Evolutionary conservation across 2,113 vertebrate species (phyloP).

Genomic region (Anolis sagrei): DNA sequence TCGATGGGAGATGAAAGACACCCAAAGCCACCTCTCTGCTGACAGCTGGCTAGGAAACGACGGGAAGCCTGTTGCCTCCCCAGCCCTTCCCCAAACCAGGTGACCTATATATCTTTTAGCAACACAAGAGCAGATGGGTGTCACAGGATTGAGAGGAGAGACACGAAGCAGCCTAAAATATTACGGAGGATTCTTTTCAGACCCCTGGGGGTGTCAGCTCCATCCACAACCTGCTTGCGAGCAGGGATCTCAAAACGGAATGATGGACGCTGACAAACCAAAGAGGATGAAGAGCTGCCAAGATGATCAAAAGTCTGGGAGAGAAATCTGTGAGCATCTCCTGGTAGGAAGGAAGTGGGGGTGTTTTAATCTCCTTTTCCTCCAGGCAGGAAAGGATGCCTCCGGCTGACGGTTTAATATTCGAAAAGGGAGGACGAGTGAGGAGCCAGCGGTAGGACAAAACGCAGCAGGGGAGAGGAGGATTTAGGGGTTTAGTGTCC

Average conservation of each 20-base stretch:
- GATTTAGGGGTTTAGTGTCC: not conserved
- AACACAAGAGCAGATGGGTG: too few relatives aligned
- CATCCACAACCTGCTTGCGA: not conserved
- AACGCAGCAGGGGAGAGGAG: not conserved
- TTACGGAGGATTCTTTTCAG: not conserved
- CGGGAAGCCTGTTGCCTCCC: not conserved
- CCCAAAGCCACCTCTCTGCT: not conserved
- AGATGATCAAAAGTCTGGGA: not conserved
- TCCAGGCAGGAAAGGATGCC: not conserved
- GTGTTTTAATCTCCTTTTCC: constrained; percentile 28
- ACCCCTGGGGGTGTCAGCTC: not conserved
- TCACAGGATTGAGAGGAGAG: not conserved
- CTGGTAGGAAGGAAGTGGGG: not conserved
- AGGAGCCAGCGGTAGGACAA: not conserved
- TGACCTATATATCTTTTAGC: not conserved
- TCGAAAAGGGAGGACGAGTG: not conserved
- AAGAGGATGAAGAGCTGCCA: not conserved
- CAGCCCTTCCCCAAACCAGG: not conserved
- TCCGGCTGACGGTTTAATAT: not conserved
- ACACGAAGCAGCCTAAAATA: not conserved
- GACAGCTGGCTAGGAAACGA: too few relatives aligned
- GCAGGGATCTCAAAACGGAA: not conserved
- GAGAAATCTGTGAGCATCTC: not conserved
- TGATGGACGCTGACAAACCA: not conserved
- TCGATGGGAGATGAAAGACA: not conserved